Evolutionary conservation across 2,888 invertebrate genomes (phyloP), one percentile per base, ranked within the genome.

Genomic region (Scaptomyza parva): DNA sequence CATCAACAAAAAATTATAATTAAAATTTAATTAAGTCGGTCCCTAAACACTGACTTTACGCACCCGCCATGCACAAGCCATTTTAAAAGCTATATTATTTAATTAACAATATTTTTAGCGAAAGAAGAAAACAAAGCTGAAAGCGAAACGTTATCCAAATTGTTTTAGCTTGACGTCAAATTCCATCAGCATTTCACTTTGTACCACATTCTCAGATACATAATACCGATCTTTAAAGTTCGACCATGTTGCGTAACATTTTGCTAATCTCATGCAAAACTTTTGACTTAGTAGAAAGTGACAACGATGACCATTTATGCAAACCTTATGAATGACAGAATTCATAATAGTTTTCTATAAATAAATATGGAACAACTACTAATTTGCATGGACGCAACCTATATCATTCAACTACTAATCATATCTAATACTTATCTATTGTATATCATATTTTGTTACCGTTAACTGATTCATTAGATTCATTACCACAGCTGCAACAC

Each of bases 121-220:
- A 37, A 37, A 17, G 17, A 37, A 9, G 37, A 37, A 37, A 80
- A 81, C 68, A 64, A 77, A 70, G 63, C 58, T 61, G 14, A 53
- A 64, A 41, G 47, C 59, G 41, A 76, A 86, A 50, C 40, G 48
- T 28, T 58, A 67, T 57, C 24, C 41, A 58, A 59, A 55, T 70
- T 62, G 62, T 62, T 70, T 85, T 62, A 60, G 70, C 35, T 63
- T 43, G 75, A 67, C 81, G 81, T 72, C 61, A 81, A 75, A 84
- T 77, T 64, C 67, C 70, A 37, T 33, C 20, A 33, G 28, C 73
- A 66, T 86, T 82, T 82, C 87, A 72, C 85, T 86, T 76, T 76
- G 50, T 45, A 43, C 30, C 20, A 28, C 35, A 76, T 81, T 83
- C 84, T 81, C 57, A 58, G 66, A 51, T 45, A 62, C 76, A 76